These are phyloP conservation scores for Corvus hawaiiensis DNA, from an alignment of 2,113 vertebrate species.

Conservation along the genomic window DNA sequence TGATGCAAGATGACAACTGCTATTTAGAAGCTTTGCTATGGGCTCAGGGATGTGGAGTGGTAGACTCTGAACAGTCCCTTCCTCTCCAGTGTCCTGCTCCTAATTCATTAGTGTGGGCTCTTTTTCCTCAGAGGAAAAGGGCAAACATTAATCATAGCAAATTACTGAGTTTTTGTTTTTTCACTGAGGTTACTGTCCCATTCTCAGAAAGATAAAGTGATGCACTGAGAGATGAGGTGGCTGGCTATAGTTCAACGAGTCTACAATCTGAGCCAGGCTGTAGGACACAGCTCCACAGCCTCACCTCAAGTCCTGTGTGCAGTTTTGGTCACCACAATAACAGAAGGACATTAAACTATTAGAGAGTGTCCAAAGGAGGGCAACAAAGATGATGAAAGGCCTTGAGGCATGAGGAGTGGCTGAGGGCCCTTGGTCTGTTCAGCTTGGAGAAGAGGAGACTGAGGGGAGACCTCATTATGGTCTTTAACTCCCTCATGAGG, in stretches of 20 bases:
- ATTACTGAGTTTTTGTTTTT: background rate
- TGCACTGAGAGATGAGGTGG: background rate
- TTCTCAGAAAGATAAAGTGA: background rate
- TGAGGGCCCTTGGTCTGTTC: background rate
- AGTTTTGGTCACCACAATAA: background rate
- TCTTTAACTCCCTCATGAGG: background rate
- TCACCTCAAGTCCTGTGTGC: background rate
- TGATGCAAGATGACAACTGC: background rate
- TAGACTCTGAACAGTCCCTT: background rate
- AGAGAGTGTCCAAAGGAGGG: background rate
- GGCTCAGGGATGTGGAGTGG: background rate
- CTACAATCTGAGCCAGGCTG: background rate
- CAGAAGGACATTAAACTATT: background rate
- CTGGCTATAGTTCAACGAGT: background rate
- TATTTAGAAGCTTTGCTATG: background rate
- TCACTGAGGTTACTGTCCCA: background rate
- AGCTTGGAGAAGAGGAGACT: background rate
- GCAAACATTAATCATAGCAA: background rate
- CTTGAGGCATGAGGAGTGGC: background rate
- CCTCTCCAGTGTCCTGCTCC: background rate
- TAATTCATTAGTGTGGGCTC: background rate
- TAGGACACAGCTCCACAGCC: background rate
- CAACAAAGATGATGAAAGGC: background rate
- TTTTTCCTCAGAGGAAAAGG: background rate
- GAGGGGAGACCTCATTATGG: background rate